Percentiles rank a stretch among this genome's conserved stretches.
phyloP scores from a whole-genome alignment of 2,113 vertebrate genomes.

The Macquaria ambigua region DNA sequence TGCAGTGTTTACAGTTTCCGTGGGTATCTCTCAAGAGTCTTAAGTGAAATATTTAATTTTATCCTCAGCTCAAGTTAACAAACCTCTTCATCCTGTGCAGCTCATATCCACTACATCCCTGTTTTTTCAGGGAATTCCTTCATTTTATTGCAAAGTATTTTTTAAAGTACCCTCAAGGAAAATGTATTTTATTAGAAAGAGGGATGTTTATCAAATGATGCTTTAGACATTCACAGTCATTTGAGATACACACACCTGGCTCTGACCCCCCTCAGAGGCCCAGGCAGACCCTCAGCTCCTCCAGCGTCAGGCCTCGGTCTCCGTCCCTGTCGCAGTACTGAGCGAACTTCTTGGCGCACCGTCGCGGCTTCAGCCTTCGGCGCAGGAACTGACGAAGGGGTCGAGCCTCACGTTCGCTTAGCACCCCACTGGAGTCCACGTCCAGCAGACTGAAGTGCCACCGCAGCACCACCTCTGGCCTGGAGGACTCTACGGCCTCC shows the following conservation, averaged over 20 bases:
- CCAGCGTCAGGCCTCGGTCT: constrained; percentile 71
- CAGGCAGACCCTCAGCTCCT: constrained; percentile 77
- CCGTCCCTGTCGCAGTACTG: constrained; percentile 79
- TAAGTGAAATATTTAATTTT: neutral
- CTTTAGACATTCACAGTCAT: neutral
- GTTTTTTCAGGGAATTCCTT: neutral
- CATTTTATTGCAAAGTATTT: neutral
- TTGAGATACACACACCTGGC: neutral
- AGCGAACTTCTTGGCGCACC: constrained; percentile 78
- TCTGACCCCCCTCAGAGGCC: constrained; percentile 56
- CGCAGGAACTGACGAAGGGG: constrained; percentile 77
- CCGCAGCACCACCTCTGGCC: constrained; percentile 60
- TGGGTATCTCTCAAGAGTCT: too few relatives aligned
- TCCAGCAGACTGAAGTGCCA: constrained; percentile 79
- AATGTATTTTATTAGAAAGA: neutral
- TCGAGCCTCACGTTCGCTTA: constrained; percentile 75
- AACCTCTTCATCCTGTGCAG: neutral
- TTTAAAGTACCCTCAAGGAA: too few relatives aligned
- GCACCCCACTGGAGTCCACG: constrained; percentile 69
- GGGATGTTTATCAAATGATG: neutral
- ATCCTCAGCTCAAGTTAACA: neutral
- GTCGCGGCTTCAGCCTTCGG: constrained; percentile 67
- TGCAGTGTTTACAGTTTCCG: too few relatives aligned
- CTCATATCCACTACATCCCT: neutral
- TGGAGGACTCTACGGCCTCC: neutral